These are phyloP conservation scores for Ecliptopera silaceata DNA, from an alignment of 2,888 invertebrate genomes.

Conservation along the genomic window DNA sequence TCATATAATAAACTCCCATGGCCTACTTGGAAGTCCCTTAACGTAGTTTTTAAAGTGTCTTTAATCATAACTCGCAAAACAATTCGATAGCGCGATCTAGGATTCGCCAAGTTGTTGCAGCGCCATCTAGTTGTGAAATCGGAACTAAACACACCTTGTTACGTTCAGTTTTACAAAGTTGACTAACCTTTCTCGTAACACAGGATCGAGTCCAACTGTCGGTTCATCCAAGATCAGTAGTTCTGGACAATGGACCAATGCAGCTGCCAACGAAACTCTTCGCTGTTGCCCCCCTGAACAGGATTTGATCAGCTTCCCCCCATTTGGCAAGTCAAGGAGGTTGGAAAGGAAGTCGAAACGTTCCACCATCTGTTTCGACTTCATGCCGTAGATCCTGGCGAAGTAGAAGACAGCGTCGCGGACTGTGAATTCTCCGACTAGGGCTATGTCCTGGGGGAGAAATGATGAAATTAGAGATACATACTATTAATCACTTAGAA, in stretches of 20 bases:
- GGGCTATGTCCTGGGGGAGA: slow-evolving; percentile 87
- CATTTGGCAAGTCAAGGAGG: slow-evolving; percentile 90
- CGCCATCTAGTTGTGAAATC: too few relatives aligned
- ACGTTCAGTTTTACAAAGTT: too few relatives aligned
- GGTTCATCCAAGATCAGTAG: slow-evolving; percentile 95
- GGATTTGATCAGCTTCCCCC: slow-evolving; percentile 84
- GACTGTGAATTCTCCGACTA: slow-evolving; percentile 91
- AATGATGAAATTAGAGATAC: too few relatives aligned
- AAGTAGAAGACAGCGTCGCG: slow-evolving; percentile 93
- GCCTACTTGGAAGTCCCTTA: too few relatives aligned
- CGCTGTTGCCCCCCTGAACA: slow-evolving; percentile 96
- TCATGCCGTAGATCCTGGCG: slow-evolving; percentile 92
- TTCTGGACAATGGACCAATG: slow-evolving; percentile 94
- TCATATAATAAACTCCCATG: too few relatives aligned
- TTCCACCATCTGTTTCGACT: slow-evolving; percentile 83
- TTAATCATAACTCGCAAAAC: too few relatives aligned
- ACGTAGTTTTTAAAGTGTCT: too few relatives aligned
- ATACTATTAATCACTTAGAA: too few relatives aligned
- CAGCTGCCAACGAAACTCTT: slow-evolving; percentile 93
- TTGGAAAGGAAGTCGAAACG: slow-evolving; percentile 87
- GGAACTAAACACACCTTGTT: too few relatives aligned
- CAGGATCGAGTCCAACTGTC: slow-evolving; percentile 96
- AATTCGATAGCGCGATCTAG: too few relatives aligned
- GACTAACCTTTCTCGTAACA: slow-evolving; percentile 89
- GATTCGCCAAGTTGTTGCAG: too few relatives aligned